Conservation (phyloP, 2,888 invertebrate genomes). For the Cataglyphis altisquamis region DNA sequence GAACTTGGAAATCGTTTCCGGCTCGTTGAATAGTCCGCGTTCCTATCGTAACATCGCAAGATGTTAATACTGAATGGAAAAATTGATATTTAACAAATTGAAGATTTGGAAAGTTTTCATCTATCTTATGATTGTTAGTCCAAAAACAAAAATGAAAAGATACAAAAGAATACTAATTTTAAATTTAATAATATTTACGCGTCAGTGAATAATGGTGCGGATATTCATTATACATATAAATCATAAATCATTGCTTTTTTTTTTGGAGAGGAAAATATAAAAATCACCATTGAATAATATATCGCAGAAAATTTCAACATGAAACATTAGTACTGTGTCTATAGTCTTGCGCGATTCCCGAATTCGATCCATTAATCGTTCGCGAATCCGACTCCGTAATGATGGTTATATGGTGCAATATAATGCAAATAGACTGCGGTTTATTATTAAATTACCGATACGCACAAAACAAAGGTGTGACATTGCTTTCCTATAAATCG, state of each 20-base stretch:
- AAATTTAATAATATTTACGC: not conserved
- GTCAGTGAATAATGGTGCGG: not conserved
- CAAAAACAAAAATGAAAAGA: not conserved
- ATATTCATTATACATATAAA: not conserved
- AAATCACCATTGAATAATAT: not conserved
- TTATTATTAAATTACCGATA: conserved; percentile 53
- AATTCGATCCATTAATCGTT: conserved; percentile 18
- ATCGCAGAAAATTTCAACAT: not conserved
- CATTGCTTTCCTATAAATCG: conserved; percentile 36
- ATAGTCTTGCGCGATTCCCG: not conserved
- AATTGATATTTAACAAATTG: not conserved
- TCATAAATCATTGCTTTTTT: not conserved
- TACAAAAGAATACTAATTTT: not conserved
- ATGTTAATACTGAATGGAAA: not conserved
- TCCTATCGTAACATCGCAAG: not conserved
- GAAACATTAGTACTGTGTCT: not conserved
- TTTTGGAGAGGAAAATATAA: not conserved
- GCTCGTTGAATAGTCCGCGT: not conserved
- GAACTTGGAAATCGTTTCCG: not conserved
- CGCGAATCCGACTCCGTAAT: conserved; percentile 23
- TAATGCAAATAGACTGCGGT: conserved; percentile 20
- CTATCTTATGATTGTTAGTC: not conserved
- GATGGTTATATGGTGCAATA: not conserved
- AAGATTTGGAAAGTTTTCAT: not conserved
- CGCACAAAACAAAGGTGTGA: conserved; percentile 21